Evolutionary conservation across 2,113 vertebrate species (phyloP).

Genomic region (Xenopus laevis): DNA sequence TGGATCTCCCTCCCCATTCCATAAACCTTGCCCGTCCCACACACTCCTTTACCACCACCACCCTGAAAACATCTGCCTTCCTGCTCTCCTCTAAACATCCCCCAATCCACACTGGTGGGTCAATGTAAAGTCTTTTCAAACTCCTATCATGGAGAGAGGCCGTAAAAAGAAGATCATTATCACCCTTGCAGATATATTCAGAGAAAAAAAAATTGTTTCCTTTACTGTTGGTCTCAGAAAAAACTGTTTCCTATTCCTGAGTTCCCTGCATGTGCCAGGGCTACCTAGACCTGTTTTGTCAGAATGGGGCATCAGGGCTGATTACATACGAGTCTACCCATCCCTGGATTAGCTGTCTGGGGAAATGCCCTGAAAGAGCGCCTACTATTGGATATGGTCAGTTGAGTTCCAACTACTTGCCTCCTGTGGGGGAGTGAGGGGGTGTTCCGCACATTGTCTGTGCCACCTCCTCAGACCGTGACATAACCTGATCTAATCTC

Average conservation of each 20-base stretch:
- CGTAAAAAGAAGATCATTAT: conserved; percentile 17
- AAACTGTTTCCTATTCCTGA: background rate
- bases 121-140: conserved; percentile 26
- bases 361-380: background rate
- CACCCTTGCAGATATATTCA: background rate
- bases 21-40: conserved; percentile 29
- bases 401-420: background rate
- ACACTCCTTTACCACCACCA: conserved; percentile 32
- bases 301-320: background rate
- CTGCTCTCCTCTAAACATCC: conserved; percentile 16
- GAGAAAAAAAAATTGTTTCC: background rate
- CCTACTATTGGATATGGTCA: background rate
- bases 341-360: background rate
- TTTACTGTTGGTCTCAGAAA: background rate
- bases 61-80: conserved; percentile 40
- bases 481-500: conserved; percentile 40
- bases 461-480: conserved; percentile 60
- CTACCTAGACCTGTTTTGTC: background rate
- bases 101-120: conserved; percentile 31
- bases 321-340: background rate
- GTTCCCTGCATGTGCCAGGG: background rate
- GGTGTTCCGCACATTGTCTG: conserved; percentile 52
- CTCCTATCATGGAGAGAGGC: conserved; percentile 18
- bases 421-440: conserved; percentile 48
- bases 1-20: conserved; percentile 32